phyloP scores from a whole-genome alignment of 2,797 vertebrate genomes.

The Gymnopithys bicolor region DNA sequence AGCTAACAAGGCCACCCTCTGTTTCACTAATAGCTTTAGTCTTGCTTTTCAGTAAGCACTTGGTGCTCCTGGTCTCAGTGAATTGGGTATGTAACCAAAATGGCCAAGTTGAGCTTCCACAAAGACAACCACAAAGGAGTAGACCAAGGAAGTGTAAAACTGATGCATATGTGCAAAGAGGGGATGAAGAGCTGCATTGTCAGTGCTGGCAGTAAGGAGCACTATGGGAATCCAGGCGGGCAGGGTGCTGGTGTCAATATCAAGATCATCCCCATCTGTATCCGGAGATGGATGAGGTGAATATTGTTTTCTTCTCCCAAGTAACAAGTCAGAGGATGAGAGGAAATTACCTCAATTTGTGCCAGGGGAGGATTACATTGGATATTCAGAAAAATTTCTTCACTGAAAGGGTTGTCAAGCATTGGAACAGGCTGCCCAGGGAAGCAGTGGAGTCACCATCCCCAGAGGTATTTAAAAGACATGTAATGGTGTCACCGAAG shows the following conservation, averaged over 20 bases:
- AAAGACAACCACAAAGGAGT: background rate
- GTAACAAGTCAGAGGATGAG: background rate
- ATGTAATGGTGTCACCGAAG: background rate
- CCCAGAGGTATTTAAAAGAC: background rate
- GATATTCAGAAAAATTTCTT: background rate
- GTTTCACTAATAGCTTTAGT: background rate
- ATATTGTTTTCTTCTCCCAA: accelerated
- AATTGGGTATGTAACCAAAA: background rate
- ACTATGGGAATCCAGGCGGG: background rate
- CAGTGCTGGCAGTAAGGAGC: background rate
- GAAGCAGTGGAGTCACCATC: background rate
- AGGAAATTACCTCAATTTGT: background rate
- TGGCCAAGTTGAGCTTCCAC: background rate
- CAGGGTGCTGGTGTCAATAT: background rate
- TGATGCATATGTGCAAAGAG: background rate
- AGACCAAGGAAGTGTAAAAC: background rate
- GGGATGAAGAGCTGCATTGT: background rate
- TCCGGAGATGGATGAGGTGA: background rate
- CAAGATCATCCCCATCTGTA: accelerated
- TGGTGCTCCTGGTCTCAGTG: background rate
- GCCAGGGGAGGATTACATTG: background rate
- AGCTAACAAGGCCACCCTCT: background rate
- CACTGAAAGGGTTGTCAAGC: background rate
- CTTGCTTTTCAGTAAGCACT: background rate
- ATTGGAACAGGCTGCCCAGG: background rate